phyloP scores from a whole-genome alignment of 2,888 invertebrate genomes.

The Hirtodrosophila cameraria region DNA sequence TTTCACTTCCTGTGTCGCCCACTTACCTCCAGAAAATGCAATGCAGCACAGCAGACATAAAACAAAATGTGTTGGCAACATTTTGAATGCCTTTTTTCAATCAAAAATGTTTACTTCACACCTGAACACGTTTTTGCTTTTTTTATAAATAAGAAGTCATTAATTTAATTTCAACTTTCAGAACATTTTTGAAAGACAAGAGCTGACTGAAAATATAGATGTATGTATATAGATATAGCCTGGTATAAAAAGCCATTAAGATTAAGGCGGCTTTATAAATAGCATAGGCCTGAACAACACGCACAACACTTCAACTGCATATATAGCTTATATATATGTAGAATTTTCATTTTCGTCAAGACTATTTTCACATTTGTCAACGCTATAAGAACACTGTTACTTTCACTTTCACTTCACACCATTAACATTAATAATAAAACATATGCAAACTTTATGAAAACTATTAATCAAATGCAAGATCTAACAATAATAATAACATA shows the following conservation, averaged over 20 bases:
- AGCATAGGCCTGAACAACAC: slow-evolving; percentile 40
- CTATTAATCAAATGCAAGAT: slow-evolving; percentile 27
- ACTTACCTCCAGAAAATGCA: slow-evolving; percentile 63
- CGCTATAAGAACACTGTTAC: slow-evolving; percentile 11
- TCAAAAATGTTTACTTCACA: slow-evolving; percentile 38
- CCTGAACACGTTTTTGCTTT: slow-evolving; percentile 40
- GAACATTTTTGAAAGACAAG: slow-evolving; percentile 30
- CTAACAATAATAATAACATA: slow-evolving; percentile 1
- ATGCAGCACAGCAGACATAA: slow-evolving; percentile 61
- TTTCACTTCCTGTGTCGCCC: slow-evolving; percentile 25
- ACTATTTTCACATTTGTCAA: slow-evolving; percentile 34
- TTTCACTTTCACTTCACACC: too few species aligned
- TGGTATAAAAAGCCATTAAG: slow-evolving; percentile 59
- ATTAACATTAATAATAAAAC: slow-evolving; percentile 9
- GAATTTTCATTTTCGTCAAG: slow-evolving; percentile 8
- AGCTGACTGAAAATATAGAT: slow-evolving; percentile 60
- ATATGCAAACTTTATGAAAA: slow-evolving; percentile 17
- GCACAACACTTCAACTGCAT: slow-evolving; percentile 40
- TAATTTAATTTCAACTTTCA: slow-evolving; percentile 51
- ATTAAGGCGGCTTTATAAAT: slow-evolving; percentile 69
- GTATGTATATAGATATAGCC: slow-evolving; percentile 27
- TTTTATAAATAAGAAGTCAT: slow-evolving; percentile 47
- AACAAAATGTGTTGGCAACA: slow-evolving; percentile 62
- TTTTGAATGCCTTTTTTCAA: slow-evolving; percentile 42
- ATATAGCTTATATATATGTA: slow-evolving; percentile 11